Conservation (phyloP, 1,140 invertebrate genomes). For the Copidosoma floridanum region DNA sequence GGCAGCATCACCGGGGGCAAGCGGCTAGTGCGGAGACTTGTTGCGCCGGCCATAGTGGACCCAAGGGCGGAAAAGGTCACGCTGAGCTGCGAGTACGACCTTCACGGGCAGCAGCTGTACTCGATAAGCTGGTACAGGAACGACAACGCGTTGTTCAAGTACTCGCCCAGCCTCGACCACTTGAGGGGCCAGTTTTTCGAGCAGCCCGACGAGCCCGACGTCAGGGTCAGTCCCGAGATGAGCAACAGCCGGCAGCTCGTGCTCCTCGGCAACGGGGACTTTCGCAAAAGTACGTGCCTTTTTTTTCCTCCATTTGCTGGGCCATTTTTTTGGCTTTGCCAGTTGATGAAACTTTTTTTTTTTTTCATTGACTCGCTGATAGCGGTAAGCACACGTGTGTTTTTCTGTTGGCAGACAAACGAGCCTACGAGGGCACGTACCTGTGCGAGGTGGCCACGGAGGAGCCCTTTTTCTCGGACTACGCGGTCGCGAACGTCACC, state of each 20-base stretch:
- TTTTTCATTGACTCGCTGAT: too few relatives aligned
- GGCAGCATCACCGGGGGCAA: too few relatives aligned
- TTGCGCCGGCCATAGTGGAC: constrained; percentile 47
- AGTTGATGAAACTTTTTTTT: too few relatives aligned
- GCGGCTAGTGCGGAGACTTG: constrained; percentile 14
- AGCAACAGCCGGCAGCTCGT: constrained; percentile 2
- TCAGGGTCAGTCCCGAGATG: background rate
- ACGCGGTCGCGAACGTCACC: constrained; percentile 54
- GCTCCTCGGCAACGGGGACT: background rate
- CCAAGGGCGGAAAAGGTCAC: constrained; percentile 54
- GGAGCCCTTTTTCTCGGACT: constrained; percentile 58
- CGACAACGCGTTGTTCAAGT: constrained; percentile 63
- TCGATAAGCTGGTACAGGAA: constrained; percentile 71
- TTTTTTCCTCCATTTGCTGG: too few relatives aligned
- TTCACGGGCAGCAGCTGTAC: constrained; percentile 57
- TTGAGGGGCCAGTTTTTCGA: constrained; percentile 69
- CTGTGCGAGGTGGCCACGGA: constrained; percentile 62
- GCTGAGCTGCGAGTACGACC: constrained; percentile 56
- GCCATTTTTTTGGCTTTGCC: too few relatives aligned
- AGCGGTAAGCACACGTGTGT: too few relatives aligned
- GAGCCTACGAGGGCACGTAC: constrained; percentile 55
- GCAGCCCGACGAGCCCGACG: background rate
- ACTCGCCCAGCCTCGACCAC: constrained; percentile 61
- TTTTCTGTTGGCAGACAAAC: constrained; percentile 1
- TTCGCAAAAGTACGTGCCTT: constrained; percentile 9